Evolutionary conservation across 1,140 invertebrate genomes (phyloP).

Genomic region (Drosophila willistoni): DNA sequence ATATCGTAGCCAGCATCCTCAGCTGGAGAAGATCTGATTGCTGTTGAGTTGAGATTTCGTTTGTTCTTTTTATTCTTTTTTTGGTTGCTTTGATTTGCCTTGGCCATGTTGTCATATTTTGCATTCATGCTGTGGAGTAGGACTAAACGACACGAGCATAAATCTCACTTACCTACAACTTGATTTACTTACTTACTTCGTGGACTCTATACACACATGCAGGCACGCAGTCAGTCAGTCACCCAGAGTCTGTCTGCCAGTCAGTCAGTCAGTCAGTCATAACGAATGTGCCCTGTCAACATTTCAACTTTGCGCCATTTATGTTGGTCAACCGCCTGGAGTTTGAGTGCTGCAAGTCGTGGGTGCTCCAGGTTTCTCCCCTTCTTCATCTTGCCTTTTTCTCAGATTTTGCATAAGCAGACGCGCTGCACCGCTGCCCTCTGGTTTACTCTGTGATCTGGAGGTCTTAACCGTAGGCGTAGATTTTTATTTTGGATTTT

Average conservation of each 20-base stretch:
- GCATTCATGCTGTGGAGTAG: slow-evolving; percentile 36
- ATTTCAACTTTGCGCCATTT: slow-evolving; percentile 82
- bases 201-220: slow-evolving; percentile 16
- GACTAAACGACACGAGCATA: slow-evolving; percentile 78
- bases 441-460: slow-evolving; percentile 28
- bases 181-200: slow-evolving; percentile 69
- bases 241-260: slow-evolving; percentile 23
- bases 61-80: slow-evolving; percentile 28
- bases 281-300: slow-evolving; percentile 80
- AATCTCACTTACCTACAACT: slow-evolving; percentile 81
- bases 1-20: background rate
- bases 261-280: slow-evolving; percentile 53
- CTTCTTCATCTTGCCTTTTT: slow-evolving; percentile 28
- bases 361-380: slow-evolving; percentile 53
- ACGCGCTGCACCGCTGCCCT: slow-evolving; percentile 44
- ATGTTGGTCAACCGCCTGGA: slow-evolving; percentile 75
- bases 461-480: slow-evolving; percentile 65
- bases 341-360: slow-evolving; percentile 39
- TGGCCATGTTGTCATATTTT: slow-evolving; percentile 69
- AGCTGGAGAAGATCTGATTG: slow-evolving; percentile 32
- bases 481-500: slow-evolving; percentile 57
- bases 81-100: slow-evolving; percentile 55
- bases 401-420: slow-evolving; percentile 60
- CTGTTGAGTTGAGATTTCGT: slow-evolving; percentile 11
- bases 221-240: slow-evolving; percentile 19